A percentile compares a stretch with the other conserved stretches of the same genome.
Evolutionary conservation across 2,113 vertebrate genomes (phyloP).

Genomic region (Larimichthys polyactis): DNA sequence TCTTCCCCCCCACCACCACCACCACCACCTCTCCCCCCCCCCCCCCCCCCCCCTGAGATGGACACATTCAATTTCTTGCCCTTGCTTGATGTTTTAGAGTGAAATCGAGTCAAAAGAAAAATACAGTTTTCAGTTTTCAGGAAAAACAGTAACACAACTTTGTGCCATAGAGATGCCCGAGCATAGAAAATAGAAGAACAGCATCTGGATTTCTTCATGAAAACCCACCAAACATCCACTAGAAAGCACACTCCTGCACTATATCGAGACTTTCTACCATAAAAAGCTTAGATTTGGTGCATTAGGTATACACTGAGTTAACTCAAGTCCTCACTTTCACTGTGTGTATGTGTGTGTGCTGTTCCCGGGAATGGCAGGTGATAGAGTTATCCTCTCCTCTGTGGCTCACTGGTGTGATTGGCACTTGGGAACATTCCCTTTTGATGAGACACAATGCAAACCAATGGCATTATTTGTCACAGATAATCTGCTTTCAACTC

Average conservation of each 20-base stretch:
- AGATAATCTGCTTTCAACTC: conserved; percentile 79
- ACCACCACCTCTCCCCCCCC: neutral
- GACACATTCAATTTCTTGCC: conserved; percentile 50
- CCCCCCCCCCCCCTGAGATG: conserved; percentile 35
- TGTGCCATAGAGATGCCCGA: neutral
- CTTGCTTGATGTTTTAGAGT: conserved; percentile 23
- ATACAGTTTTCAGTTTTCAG: conserved; percentile 12
- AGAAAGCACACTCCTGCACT: neutral
- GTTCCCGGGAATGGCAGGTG: conserved; percentile 44
- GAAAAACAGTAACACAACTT: neutral
- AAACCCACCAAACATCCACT: neutral
- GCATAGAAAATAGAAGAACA: neutral
- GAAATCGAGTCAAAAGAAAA: conserved; percentile 46
- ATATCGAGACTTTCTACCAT: neutral
- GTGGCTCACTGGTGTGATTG: conserved; percentile 59
- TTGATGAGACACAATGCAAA: conserved; percentile 82
- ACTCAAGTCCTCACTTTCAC: conserved; percentile 20
- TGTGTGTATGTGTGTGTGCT: conserved; percentile 33
- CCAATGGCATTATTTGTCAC: conserved; percentile 78
- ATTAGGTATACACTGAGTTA: conserved; percentile 15
- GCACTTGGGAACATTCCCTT: conserved; percentile 77
- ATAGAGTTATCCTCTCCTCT: conserved; percentile 54
- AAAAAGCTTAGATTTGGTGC: neutral
- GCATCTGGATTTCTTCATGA: neutral
- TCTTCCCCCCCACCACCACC: neutral